Evolutionary conservation across 2,888 invertebrate genomes (phyloP), one percentile per base, ranked within the genome.

Genomic region (Mycalesis mineus): DNA sequence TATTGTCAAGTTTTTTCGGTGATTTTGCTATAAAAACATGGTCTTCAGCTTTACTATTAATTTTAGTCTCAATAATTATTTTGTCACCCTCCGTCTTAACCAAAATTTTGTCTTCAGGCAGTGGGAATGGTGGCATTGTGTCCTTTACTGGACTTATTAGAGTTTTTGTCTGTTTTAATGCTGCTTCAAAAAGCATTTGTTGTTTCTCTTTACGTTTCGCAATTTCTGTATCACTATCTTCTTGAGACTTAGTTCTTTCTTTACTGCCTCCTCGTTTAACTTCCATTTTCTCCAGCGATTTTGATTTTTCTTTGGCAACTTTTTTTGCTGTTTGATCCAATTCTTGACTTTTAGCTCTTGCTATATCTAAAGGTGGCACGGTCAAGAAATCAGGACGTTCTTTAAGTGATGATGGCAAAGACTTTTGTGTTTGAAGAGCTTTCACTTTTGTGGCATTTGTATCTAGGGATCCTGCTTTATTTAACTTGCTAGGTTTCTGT

Each of bases 1-100:
- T 92, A 54, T 90, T 91, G 68, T 94, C 94, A 5, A 94, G 77
- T 69, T 94, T 94, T 61, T 94, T 93, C 0, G 94, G 94, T 2
- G 94, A 93, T 72, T 94, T 94, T 0, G 94, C 94, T 68, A 94
- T 94, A 57, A 94, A 91, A 5, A 94, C 94, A 61, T 94, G 94
- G 78, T 94, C 94, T 74, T 94, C 94, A 0, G 92, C 94, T 73
- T 94, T 94, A 50, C 93, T 94, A 64, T 91, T 94, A 39, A 94
- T 94, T 79, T 94, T 94, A 6, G 94, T 92, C 78, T 94, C 94
- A 61, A 92, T 92, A 11, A 92, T 92, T 60, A 92, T 92, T 68
- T 92, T 92, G 65, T 92, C 92, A 0, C 94, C 94, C 71, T 94
- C 94, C 0, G 94, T 92, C 78, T 92, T 92, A 0, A 94, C 94